Conservation (phyloP, 2,888 invertebrate genomes). For the Camponotus fellah region DNA sequence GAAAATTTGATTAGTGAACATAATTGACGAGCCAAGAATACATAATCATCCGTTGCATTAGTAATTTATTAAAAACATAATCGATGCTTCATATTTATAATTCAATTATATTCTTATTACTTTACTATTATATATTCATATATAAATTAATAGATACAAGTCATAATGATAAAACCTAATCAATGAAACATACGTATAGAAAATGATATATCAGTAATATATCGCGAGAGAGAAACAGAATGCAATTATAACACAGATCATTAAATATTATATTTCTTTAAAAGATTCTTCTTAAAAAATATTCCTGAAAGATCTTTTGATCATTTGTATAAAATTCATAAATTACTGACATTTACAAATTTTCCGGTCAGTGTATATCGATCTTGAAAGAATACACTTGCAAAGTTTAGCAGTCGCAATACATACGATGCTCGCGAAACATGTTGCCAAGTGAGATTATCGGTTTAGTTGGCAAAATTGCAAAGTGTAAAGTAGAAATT, state of each 20-base stretch:
- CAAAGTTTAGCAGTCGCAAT: neutral
- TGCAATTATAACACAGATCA: neutral
- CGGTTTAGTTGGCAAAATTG: slow-evolving; percentile 38
- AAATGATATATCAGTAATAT: slow-evolving; percentile 3
- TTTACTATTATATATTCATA: neutral
- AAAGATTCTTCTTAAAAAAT: neutral
- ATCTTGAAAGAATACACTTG: neutral
- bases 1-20: slow-evolving; percentile 8
- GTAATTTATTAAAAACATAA: slow-evolving; percentile 3
- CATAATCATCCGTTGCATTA: neutral
- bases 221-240: neutral
- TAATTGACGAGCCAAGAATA: slow-evolving; percentile 7
- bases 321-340: neutral
- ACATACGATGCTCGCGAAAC: neutral
- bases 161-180: neutral
- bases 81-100: neutral
- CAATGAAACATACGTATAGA: neutral
- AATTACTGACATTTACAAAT: neutral
- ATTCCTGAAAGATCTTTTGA: neutral
- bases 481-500: slow-evolving; percentile 55
- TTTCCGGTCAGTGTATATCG: neutral
- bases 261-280: neutral
- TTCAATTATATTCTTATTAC: neutral
- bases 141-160: neutral
- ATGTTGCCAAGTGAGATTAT: slow-evolving; percentile 24